Conservation (phyloP, 1,140 invertebrate genomes). For the Dolichoris vasculosae region DNA sequence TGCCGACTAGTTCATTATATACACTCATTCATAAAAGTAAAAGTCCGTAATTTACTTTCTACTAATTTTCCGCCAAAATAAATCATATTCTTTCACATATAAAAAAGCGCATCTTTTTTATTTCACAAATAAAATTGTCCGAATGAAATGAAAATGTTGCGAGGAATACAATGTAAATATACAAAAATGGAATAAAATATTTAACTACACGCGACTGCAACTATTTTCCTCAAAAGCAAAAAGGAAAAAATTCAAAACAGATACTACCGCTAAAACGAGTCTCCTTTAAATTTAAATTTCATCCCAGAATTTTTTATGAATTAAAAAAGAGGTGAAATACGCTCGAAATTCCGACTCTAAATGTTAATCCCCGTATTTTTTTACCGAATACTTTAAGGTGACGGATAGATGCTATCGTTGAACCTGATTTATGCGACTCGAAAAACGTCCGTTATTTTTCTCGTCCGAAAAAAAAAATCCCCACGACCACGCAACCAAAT, state of each 20-base stretch:
- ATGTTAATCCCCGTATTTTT: neutral
- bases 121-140: neutral
- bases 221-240: neutral
- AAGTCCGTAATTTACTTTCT: too few relatives aligned
- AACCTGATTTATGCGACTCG: neutral
- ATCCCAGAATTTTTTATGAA: conserved; percentile 1
- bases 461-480: neutral
- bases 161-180: neutral
- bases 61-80: neutral
- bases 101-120: neutral
- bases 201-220: neutral
- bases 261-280: neutral
- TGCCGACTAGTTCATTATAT: too few relatives aligned
- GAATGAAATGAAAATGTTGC: neutral
- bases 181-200: neutral
- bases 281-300: neutral
- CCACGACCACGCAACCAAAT: neutral
- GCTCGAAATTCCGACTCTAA: neutral
- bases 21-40: too few relatives aligned
- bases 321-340: neutral
- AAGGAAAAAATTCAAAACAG: neutral
- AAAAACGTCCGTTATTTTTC: neutral
- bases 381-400: neutral
- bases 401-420: neutral
- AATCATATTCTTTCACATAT: neutral